Conservation (phyloP, 2,113 vertebrate genomes). For the Todiramphus chloris region DNA sequence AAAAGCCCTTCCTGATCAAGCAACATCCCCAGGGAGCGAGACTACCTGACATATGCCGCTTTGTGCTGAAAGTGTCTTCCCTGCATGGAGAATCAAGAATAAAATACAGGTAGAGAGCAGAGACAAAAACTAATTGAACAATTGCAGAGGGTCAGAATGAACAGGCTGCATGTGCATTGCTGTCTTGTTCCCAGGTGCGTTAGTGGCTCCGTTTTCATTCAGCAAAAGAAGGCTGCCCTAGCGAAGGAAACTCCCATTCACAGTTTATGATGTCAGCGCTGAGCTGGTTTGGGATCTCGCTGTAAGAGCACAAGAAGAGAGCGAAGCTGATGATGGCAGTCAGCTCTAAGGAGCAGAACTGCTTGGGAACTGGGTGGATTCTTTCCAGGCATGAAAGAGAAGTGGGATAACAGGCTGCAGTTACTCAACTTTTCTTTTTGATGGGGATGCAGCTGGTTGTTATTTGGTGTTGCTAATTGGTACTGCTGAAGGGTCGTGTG, state of each 20-base stretch:
- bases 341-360: not conserved
- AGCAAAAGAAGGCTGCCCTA: not conserved
- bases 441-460: not conserved
- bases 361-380: not conserved
- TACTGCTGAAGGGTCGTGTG: not conserved
- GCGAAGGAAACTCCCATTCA: not conserved
- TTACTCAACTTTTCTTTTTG: not conserved
- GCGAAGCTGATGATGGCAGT: fast-evolving
- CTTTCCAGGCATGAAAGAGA: not conserved
- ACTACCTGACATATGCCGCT: not conserved
- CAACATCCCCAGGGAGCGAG: not conserved
- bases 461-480: not conserved
- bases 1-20: not conserved
- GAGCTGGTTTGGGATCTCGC: not conserved
- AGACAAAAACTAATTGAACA: not conserved
- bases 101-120: not conserved
- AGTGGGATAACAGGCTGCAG: not conserved
- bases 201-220: not conserved
- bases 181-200: not conserved
- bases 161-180: no score
- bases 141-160: not conserved
- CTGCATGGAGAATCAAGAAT: not conserved
- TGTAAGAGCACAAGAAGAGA: not conserved
- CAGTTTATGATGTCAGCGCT: not conserved
- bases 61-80: not conserved